These are phyloP conservation scores for Ephydatia muelleri DNA, from an alignment of 37 sponge, comb jelly and placozoan genomes.

Conservation along the genomic window DNA sequence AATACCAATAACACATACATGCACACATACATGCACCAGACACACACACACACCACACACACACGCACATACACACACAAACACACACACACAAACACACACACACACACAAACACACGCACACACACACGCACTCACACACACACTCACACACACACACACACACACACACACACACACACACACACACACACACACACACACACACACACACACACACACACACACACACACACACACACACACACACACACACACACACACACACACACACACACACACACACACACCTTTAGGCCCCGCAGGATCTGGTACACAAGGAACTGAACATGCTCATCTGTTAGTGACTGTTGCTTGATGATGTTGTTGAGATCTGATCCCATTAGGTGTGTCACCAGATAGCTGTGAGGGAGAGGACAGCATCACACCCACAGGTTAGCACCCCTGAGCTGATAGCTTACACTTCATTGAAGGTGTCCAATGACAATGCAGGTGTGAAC, in stretches of 20 bases:
- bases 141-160: no score
- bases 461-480: constrained; percentile 77
- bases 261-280: neutral
- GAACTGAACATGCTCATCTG: constrained; percentile 96
- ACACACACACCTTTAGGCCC: constrained; percentile 17
- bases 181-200: no score
- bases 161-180: no score
- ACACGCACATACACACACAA: no score
- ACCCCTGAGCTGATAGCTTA: constrained; percentile 15
- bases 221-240: no score
- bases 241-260: neutral
- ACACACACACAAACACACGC: no score
- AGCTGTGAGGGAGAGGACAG: constrained; percentile 41
- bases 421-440: neutral
- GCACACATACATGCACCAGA: no score
- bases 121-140: no score
- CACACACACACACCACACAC: no score
- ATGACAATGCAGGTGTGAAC: constrained; percentile 64
- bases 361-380: constrained; percentile 96
- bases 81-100: no score
- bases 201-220: no score
- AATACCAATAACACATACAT: no score
- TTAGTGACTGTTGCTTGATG: constrained; percentile 83
- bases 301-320: constrained; percentile 95
- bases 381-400: constrained; percentile 96